Percentiles rank a stretch among this genome's conserved stretches.
These are phyloP conservation scores for Spheniscus mendiculus DNA, from an alignment of 2,113 vertebrate species.

Conservation along the genomic window DNA sequence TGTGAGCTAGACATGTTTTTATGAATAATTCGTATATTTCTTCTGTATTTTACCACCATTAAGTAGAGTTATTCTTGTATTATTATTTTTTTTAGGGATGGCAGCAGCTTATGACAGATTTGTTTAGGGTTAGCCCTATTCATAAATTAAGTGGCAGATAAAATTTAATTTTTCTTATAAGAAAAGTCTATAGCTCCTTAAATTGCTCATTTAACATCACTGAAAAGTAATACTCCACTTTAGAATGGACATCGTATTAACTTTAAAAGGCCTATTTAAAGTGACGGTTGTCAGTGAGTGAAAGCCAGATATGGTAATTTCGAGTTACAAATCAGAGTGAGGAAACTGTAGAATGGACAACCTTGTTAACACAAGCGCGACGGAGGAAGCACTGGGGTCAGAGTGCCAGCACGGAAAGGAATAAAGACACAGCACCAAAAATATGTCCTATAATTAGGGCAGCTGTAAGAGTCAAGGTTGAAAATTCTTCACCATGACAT, in stretches of 20 bases:
- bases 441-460: conserved; percentile 76
- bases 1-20: background rate
- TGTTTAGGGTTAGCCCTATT: conserved; percentile 43
- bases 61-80: conserved; percentile 49
- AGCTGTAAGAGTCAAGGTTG: conserved; percentile 75
- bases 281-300: conserved; percentile 75
- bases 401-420: conserved; percentile 58
- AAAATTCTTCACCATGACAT: conserved; percentile 74
- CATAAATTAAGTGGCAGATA: conserved; percentile 61
- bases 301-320: conserved; percentile 76
- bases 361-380: conserved; percentile 72
- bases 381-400: conserved; percentile 71
- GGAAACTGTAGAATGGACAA: conserved; percentile 67
- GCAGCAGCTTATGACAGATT: conserved; percentile 42
- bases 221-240: conserved; percentile 70
- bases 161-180: conserved; percentile 62
- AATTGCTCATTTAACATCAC: conserved; percentile 74
- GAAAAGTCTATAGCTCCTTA: conserved; percentile 49
- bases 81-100: conserved; percentile 32
- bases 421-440: conserved; percentile 74
- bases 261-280: conserved; percentile 77
- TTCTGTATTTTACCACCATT: conserved; percentile 23
- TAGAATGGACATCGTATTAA: conserved; percentile 71
- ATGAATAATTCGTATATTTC: conserved; percentile 13
- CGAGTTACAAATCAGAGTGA: conserved; percentile 73